Evolutionary conservation across 2,888 invertebrate genomes (phyloP), one percentile per base, ranked within the genome.

Genomic region (Vanessa cardui): DNA sequence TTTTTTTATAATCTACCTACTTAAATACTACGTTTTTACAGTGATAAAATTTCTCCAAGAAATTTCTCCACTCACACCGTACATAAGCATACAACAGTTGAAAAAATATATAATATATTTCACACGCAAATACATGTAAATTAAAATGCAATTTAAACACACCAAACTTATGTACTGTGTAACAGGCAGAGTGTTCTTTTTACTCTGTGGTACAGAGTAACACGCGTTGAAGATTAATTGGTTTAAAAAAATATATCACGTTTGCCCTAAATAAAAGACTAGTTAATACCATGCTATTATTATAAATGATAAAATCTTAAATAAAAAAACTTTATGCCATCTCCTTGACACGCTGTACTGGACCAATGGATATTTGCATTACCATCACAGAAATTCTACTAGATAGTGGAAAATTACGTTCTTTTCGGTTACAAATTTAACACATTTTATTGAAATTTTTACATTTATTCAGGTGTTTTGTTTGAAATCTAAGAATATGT

Each of bases 1-100:
- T 31, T 83, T 31, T 83, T 81, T 84, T 85, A 82, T 83, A 80
- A 76, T 71, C 74, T 77, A 82, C 80, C 85, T 88, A 89, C 85
- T 87, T 89, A 88, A 59, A 74, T 68, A 56, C 56, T 39, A 62
- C 82, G 85, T 84, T 87, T 87, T 82, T 82, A 83, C 82, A 85
- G 77, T 77, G 59, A 59, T 26, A 58, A 65, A n/a, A 60, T 45
- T 59, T 59, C 26, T 59, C 26, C 45, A 45, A 21, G 46, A 45
- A 59, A 59, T 56, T 18, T 31, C 59, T 50, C 60, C 26, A 31
- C 21, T 65, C 47, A 66, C 66, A 59, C 65, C 65, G 54, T 47
- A 66, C 47, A 52, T 26, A 50, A 45, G 54, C 33, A 61, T 54
- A 18, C 33, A 33, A 58, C 33, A 56, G n/a, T 39, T 39, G 9